phyloP scores from a whole-genome alignment of 2,888 invertebrate species.

The Zaprionus lineosus region DNA sequence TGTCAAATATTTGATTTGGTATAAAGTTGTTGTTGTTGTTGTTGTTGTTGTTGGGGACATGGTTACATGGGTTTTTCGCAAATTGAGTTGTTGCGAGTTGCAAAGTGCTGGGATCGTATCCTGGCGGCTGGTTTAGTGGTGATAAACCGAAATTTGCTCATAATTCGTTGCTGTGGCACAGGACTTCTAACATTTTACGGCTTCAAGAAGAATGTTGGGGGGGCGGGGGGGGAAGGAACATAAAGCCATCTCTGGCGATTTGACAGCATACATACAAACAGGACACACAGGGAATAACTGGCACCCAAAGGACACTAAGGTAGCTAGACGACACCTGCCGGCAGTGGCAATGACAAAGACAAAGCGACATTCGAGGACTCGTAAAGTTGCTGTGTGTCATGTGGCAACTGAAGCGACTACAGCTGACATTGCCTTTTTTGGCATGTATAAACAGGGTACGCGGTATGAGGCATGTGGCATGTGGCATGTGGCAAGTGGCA shows the following conservation, averaged over 20 bases:
- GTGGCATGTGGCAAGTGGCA: too few species aligned
- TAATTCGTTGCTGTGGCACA: slow-evolving; percentile 61
- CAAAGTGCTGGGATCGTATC: slow-evolving; percentile 2
- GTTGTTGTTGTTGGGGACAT: too few species aligned
- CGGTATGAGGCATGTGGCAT: not conserved
- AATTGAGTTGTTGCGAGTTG: not conserved
- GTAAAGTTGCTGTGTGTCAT: slow-evolving; percentile 25
- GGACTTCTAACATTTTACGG: slow-evolving; percentile 67
- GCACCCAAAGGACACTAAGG: slow-evolving; percentile 44
- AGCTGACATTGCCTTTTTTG: not conserved
- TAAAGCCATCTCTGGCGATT: slow-evolving; percentile 71
- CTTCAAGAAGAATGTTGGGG: slow-evolving; percentile 38
- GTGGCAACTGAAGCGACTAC: not conserved
- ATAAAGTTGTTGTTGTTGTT: too few species aligned
- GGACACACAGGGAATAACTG: slow-evolving; percentile 3
- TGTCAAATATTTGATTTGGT: too few species aligned
- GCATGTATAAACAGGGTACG: too few species aligned
- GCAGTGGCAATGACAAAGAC: slow-evolving; percentile 45
- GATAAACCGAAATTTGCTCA: slow-evolving; percentile 72
- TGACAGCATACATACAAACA: slow-evolving; percentile 14
- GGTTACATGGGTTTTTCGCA: too few species aligned
- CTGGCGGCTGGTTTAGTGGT: slow-evolving; percentile 63
- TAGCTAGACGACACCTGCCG: slow-evolving; percentile 66
- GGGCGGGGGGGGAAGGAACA: too few species aligned
- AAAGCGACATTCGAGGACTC: slow-evolving; percentile 41